Conservation (phyloP, 1,140 invertebrate species). For the Oryctes rhinoceros region DNA sequence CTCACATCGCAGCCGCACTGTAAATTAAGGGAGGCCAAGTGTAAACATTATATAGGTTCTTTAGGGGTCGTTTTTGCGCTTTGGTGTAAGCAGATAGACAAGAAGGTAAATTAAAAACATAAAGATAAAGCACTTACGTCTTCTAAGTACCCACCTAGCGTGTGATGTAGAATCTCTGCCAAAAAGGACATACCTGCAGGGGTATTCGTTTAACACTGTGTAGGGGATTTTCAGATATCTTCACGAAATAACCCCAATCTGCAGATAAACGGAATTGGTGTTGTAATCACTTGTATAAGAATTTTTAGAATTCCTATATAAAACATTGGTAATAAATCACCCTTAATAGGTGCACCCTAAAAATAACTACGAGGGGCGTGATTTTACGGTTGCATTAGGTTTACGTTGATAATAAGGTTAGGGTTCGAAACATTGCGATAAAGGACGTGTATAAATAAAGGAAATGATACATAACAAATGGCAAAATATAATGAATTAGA, state of each 20-base stretch:
- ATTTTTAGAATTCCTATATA: background rate
- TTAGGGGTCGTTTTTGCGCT: background rate
- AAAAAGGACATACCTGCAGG: background rate
- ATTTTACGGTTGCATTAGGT: background rate
- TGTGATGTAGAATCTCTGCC: background rate
- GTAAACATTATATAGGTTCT: background rate
- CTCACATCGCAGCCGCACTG: background rate
- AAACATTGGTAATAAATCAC: background rate
- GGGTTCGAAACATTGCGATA: too few relatives aligned
- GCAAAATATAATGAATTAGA: too few relatives aligned
- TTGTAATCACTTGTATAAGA: background rate
- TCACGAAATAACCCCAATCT: background rate
- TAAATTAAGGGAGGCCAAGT: background rate
- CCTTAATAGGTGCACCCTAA: background rate
- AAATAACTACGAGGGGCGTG: background rate
- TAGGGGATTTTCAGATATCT: background rate
- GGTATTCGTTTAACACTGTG: slow-evolving; percentile 1
- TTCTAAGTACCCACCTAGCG: background rate
- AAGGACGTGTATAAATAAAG: too few relatives aligned
- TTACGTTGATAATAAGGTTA: background rate
- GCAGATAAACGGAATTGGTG: background rate
- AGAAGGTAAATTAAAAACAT: slow-evolving; percentile 22
- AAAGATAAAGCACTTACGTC: slow-evolving; percentile 20
- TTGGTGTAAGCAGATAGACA: background rate
- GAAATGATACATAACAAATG: too few relatives aligned